phyloP scores from a whole-genome alignment of 2,113 vertebrate genomes.

The Sturnira hondurensis region DNA sequence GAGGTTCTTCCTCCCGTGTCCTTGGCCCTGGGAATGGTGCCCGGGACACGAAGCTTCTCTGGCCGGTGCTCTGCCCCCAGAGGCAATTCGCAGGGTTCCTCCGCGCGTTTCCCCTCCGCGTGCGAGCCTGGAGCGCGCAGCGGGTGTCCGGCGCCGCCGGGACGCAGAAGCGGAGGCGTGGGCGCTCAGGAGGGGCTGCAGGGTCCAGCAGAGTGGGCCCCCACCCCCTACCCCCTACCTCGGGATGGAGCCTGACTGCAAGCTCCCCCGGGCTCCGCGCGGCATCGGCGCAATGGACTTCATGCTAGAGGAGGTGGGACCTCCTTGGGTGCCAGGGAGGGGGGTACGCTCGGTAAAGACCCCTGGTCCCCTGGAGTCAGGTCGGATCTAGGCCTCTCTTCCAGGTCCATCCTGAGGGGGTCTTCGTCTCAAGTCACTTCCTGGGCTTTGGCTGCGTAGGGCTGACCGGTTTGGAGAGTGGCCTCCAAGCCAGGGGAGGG shows the following conservation, averaged over 20 bases:
- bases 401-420: background rate
- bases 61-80: background rate
- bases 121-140: background rate
- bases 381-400: background rate
- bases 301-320: background rate
- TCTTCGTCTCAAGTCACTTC: background rate
- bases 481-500: background rate
- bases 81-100: background rate
- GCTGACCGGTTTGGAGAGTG: background rate
- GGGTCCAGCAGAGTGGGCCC: background rate
- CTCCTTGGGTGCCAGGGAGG: background rate
- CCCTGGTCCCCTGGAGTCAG: rapidly evolving
- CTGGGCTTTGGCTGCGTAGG: background rate
- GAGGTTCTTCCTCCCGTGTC: background rate
- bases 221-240: background rate
- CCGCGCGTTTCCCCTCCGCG: background rate
- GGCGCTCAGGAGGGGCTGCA: background rate
- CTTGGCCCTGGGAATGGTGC: background rate
- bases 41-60: background rate
- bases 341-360: background rate
- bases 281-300: rapidly evolving
- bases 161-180: background rate
- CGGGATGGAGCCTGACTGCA: background rate
- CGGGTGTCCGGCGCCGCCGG: background rate
- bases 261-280: background rate